These are phyloP conservation scores for Ormyrus thymus DNA, from an alignment of 2,888 invertebrate genomes.

Conservation along the genomic window DNA sequence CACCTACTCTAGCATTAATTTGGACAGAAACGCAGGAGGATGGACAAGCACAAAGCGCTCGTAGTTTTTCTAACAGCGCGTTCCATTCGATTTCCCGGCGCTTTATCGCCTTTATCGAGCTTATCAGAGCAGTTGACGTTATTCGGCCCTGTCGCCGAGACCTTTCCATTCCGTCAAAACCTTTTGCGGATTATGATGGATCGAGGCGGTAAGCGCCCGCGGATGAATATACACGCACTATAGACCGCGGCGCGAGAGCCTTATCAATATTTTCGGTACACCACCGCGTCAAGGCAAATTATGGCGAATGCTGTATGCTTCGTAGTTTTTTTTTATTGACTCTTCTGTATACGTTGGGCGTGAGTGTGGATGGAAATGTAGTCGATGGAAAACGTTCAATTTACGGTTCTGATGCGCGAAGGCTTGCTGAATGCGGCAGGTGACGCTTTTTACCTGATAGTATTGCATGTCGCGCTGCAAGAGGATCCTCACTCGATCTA, in stretches of 20 bases:
- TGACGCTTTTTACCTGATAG: slow-evolving; percentile 81
- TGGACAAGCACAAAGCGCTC: too few relatives aligned
- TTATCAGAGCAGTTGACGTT: slow-evolving; percentile 15
- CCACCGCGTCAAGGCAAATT: too few relatives aligned
- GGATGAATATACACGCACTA: neutral
- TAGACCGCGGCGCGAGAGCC: neutral
- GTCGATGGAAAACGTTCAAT: too few relatives aligned
- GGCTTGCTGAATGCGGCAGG: too few relatives aligned
- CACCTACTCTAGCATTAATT: too few relatives aligned
- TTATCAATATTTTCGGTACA: slow-evolving; percentile 19
- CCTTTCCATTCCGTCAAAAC: slow-evolving; percentile 1
- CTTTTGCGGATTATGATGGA: slow-evolving; percentile 36
- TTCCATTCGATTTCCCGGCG: slow-evolving; percentile 5
- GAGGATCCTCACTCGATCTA: slow-evolving; percentile 89
- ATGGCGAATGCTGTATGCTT: neutral
- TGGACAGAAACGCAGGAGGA: too few relatives aligned
- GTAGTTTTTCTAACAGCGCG: neutral
- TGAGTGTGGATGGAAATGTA: too few relatives aligned
- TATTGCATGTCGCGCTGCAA: slow-evolving; percentile 89
- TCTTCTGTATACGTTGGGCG: too few relatives aligned
- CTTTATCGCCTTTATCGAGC: slow-evolving; percentile 40
- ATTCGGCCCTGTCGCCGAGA: neutral
- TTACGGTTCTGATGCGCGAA: too few relatives aligned
- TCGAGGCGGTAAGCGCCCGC: neutral
- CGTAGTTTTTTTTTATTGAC: neutral